Conservation (phyloP, 2,113 vertebrate genomes). For the Poicephalus gulielmi region DNA sequence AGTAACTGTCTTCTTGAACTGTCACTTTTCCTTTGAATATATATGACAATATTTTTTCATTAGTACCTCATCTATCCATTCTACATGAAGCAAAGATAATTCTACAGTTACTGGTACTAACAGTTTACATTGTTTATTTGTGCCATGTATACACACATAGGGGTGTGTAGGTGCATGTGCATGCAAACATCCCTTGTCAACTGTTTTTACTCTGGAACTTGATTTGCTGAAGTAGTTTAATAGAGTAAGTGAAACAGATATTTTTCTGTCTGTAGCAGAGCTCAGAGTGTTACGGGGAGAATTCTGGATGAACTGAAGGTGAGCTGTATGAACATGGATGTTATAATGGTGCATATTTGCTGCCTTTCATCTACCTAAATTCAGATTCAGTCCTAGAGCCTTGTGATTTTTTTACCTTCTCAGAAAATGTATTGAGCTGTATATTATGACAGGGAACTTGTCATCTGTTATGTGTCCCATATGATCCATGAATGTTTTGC, state of each 20-base stretch:
- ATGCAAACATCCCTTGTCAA: neutral
- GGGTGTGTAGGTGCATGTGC: neutral
- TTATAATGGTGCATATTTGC: neutral
- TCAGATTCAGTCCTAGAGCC: neutral
- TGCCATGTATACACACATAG: fast-evolving
- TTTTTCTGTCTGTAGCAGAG: neutral
- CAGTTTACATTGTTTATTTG: neutral
- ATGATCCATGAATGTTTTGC: neutral
- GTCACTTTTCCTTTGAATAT: neutral
- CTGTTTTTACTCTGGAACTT: neutral
- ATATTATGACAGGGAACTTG: neutral
- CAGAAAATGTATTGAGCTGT: neutral
- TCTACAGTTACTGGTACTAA: neutral
- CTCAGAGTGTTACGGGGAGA: neutral
- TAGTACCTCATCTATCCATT: neutral
- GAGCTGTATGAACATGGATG: neutral
- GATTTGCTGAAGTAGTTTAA: neutral
- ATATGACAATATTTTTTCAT: neutral
- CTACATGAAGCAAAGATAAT: neutral
- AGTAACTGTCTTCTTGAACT: neutral
- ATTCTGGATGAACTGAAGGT: neutral
- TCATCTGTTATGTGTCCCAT: neutral
- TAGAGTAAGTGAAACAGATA: neutral
- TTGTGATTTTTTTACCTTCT: neutral
- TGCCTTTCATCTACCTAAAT: neutral